Evolutionary conservation across 1,140 invertebrate genomes (phyloP).

Genomic region (Piezodorus guildinii): DNA sequence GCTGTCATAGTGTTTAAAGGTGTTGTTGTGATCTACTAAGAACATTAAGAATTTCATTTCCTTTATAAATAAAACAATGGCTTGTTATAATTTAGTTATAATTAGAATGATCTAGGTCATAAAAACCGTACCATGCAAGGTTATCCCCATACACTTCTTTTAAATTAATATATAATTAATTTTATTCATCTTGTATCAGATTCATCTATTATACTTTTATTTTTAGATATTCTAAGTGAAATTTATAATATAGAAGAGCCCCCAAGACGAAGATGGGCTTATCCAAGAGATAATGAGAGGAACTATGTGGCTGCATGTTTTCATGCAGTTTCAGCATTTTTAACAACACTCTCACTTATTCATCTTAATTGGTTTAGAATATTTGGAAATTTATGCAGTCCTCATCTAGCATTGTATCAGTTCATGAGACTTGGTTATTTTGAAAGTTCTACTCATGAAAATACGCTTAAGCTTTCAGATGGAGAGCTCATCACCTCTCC

Average conservation of each 20-base stretch:
- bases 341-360: constrained; percentile 40
- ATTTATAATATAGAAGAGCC: constrained; percentile 15
- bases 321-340: constrained; percentile 38
- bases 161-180: no score
- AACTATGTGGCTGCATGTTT: constrained; percentile 43
- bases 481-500: constrained; percentile 17
- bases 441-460: constrained; percentile 13
- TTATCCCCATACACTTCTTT: no score
- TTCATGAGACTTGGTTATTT: constrained; percentile 33
- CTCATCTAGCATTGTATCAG: constrained; percentile 39
- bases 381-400: constrained; percentile 37
- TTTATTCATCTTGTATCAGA: no score
- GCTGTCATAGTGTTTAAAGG: no score
- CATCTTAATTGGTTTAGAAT: constrained; percentile 42
- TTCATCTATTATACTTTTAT: no score
- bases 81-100: no score
- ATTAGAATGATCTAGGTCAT: no score
- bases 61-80: no score
- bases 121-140: no score
- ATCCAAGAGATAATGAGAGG: constrained; percentile 33
- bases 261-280: constrained; percentile 21
- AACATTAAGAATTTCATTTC: no score
- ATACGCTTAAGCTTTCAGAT: constrained; percentile 14
- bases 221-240: no score
- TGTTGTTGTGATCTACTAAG: no score